Base-by-base conservation (phyloP, 2,797 vertebrate species). In the Psittacula echo region DNA sequence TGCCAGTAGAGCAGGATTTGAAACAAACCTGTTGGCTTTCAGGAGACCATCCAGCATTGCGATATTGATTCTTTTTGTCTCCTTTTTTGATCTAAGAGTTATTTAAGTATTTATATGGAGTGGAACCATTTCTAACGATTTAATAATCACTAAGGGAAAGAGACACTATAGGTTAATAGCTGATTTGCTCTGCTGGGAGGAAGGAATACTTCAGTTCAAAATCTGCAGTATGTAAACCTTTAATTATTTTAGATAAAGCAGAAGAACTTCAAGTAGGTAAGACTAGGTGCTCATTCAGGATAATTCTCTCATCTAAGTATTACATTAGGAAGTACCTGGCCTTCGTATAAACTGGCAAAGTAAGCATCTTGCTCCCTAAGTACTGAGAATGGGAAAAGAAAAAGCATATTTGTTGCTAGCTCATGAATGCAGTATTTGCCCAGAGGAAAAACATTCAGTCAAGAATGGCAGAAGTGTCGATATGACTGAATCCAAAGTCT, bases 81-180 rank as follows among this genome's bases (percentile, higher is more conserved):
- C 19, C 12, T 68, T 80, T 83, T 85, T 58, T 85, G 13, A 73
- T 61, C 58, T 86, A 41, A 84, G 68, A 72, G 13, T 77, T 89
- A 48, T 85, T 89, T 71, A 89, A 85, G 42, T 87, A 61, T 84
- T 87, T 79, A 75, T 78, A 78, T 80, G 68, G 88, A 88, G 73
- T 91, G 34, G 48, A 94, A 94, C n/a, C 27, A 77, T 81, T 94
- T 89, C 75, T 89, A 75, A 81, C 75, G 39, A 74, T 91, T 94
- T 83, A 80, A 80, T 94, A 93, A 84, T 77, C 76, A 50, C 93
- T 61, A 84, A 90, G 53, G 41, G 68, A 92, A 94, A 77, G 72
- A 88, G 75, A 37, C 26, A 30, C 32, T 73, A n/a, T 54, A 88
- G 51, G n/a, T 41, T 87, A 91, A 87, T 81, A 88, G 53, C 62